Conservation (phyloP, 2,888 invertebrate species). For the Rhingia campestris region DNA sequence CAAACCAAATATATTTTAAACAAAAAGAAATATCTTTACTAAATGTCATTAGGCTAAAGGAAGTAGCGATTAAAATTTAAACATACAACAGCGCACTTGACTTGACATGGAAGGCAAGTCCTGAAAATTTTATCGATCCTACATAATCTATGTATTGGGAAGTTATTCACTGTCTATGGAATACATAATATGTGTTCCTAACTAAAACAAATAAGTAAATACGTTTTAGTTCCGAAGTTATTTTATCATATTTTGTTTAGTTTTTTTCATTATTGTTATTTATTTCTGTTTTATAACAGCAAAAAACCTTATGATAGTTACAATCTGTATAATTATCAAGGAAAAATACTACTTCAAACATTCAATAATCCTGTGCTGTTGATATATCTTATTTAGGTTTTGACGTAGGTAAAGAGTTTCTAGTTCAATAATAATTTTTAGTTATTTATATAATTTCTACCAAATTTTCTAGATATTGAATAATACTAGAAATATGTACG, state of each 20-base stretch:
- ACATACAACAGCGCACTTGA: not conserved
- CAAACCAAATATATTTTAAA: conserved; percentile 2
- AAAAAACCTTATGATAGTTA: no score
- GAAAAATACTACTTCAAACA: no score
- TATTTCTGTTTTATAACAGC: no score
- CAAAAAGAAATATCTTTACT: not conserved
- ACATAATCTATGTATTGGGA: conserved; percentile 10
- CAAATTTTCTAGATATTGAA: no score
- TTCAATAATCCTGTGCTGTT: no score
- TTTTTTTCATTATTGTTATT: not conserved
- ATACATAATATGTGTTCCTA: not conserved
- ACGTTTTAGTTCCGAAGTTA: not conserved
- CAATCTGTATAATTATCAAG: no score
- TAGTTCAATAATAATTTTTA: no score
- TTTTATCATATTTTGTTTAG: not conserved
- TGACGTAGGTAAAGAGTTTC: no score
- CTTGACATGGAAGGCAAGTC: not conserved
- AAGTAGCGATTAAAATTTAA: not conserved
- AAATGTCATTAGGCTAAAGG: not conserved
- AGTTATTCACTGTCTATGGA: conserved; percentile 7
- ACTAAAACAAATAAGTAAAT: conserved; percentile 20
- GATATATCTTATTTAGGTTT: no score
- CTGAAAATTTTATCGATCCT: not conserved
- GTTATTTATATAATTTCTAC: no score
- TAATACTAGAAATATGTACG: no score